phyloP scores from a whole-genome alignment of 2,113 vertebrate genomes.

The Poeciliopsis turrubarensis region DNA sequence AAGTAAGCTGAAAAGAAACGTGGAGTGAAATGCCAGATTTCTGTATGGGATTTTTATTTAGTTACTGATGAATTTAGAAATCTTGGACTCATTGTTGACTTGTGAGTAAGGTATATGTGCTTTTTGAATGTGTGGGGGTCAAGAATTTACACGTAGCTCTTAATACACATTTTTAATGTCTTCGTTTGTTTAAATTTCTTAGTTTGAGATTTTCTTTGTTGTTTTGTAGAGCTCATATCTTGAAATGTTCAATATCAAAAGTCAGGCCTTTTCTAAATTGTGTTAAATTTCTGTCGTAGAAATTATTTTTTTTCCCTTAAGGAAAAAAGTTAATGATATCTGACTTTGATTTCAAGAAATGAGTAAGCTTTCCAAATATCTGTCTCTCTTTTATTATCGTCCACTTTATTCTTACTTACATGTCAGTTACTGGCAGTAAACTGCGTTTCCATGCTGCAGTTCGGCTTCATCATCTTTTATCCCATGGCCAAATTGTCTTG shows the following conservation, averaged over 20 bases:
- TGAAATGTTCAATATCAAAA: too few relatives aligned
- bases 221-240: not conserved
- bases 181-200: too few relatives aligned
- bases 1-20: too few relatives aligned
- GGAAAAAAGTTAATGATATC: not conserved
- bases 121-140: too few relatives aligned
- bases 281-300: not conserved
- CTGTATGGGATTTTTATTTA: too few relatives aligned
- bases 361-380: not conserved
- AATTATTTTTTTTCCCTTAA: not conserved
- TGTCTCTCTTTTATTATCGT: slow-evolving; percentile 1
- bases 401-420: not conserved
- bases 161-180: too few relatives aligned
- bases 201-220: not conserved
- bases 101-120: too few relatives aligned
- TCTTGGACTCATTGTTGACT: too few relatives aligned
- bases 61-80: too few relatives aligned
- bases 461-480: slow-evolving; percentile 8
- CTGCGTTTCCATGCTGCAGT: not conserved
- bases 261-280: not conserved
- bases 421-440: not conserved
- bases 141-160: too few relatives aligned
- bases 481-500: slow-evolving; percentile 11
- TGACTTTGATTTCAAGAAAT: not conserved
- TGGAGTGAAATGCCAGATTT: too few relatives aligned